Evolutionary conservation across 2,113 vertebrate species (phyloP), one percentile per base, ranked within the genome.

Genomic region (Dunckerocampus dactyliophorus): DNA sequence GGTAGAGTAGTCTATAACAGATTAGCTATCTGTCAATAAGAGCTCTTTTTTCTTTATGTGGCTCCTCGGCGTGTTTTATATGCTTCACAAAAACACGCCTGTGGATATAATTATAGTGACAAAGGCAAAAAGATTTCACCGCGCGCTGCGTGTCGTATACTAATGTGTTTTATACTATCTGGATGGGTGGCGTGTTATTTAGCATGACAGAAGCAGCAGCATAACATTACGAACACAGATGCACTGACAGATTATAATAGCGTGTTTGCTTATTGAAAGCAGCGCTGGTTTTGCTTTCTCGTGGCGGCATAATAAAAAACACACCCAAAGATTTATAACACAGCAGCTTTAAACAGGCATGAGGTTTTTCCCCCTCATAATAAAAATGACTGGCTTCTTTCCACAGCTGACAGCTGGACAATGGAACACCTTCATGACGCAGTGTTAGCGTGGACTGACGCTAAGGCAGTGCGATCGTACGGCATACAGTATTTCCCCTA

Each of bases 21-120:
- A 56, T 56, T 56, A 56, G 54, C 37, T 56, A n/a, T 20, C 54
- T 15, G 54, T 56, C 54, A 42, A 56, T 56, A 39, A 42, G 20
- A 42, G 37, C 19, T 43, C 20, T 6, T 56, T 42, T 56, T 42
- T 56, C 37, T 56, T 56, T 37, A 39, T 37, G 19, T 8, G 19
- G 19, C 19, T 42, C 34, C 54, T 13, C 0, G 34, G 8, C 17
- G 5, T 19, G 34, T 56, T 56, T 56, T 56, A 56, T 42, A 19
- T 42, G 54, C 34, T 8, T 42, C 17, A 42, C 54, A 42, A 56
- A 56, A 56, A 56, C 16, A 42, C 19, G 54, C 37, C 54, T 13
- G 34, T 56, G 54, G 54, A 21, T 21, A 56, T 42, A 43, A 56
- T 56, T 56, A 34, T 20, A 39, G 39, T 19, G 11, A 8, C 9